Evolutionary conservation across 2,113 vertebrate species (phyloP).

Genomic region (Mystacornis crossleyi): DNA sequence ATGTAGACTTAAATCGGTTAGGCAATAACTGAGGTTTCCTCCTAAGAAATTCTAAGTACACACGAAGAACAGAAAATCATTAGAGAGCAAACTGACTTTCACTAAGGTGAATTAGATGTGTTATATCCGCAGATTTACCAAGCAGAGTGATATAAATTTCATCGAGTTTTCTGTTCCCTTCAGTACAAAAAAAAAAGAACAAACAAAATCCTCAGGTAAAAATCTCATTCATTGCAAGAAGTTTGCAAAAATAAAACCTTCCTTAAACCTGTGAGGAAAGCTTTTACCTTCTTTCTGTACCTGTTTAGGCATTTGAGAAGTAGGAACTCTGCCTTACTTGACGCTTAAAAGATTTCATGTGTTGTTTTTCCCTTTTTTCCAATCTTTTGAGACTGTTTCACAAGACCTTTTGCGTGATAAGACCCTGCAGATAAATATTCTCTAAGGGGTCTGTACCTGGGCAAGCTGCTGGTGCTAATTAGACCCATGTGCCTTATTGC

Average conservation of each 20-base stretch:
- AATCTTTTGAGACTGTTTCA: not conserved
- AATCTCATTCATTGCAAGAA: not conserved
- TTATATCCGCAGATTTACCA: not conserved
- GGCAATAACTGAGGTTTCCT: conserved; percentile 1
- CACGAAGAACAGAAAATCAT: not conserved
- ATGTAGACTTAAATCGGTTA: not conserved
- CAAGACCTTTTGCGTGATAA: not conserved
- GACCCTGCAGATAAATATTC: not conserved
- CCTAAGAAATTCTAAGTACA: not conserved
- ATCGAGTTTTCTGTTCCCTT: not conserved
- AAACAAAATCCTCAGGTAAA: not conserved
- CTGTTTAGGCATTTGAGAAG: not conserved
- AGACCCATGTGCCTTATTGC: not conserved
- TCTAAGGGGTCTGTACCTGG: not conserved
- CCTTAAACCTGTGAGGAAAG: not conserved
- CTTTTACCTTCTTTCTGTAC: not conserved
- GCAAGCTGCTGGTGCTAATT: not conserved
- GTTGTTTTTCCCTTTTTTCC: not conserved
- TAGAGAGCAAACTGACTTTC: not conserved
- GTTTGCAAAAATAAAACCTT: not conserved
- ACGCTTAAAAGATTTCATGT: not conserved
- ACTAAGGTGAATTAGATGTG: not conserved
- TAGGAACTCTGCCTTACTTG: not conserved
- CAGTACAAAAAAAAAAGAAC: rapidly evolving
- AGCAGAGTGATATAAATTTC: not conserved